Conservation (phyloP, 1,140 invertebrate genomes). For the Heliconius nattereri region DNA sequence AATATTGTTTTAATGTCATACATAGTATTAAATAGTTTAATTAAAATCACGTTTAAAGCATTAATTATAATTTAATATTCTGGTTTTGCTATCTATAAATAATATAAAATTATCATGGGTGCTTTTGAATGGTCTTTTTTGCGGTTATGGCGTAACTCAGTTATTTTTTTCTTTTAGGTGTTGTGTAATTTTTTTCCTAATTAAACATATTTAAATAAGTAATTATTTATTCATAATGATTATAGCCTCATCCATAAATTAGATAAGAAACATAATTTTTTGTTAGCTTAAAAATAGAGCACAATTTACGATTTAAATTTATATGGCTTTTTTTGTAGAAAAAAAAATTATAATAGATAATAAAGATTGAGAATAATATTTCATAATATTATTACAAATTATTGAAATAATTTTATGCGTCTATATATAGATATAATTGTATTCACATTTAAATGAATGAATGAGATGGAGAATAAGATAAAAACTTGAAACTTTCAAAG, state of each 20-base stretch:
- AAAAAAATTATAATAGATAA: background rate
- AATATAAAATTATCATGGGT: background rate
- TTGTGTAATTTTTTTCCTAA: conserved; percentile 9
- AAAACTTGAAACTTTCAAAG: too few species aligned
- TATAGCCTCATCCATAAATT: background rate
- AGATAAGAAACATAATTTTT: conserved; percentile 3
- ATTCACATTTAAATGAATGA: too few species aligned
- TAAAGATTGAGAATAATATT: background rate
- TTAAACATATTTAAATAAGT: conserved; percentile 6
- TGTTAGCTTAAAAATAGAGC: background rate
- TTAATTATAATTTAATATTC: background rate
- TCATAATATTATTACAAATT: too few species aligned
- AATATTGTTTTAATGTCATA: conserved; percentile 39
- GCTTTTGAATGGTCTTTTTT: background rate
- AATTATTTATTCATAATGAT: conserved; percentile 13
- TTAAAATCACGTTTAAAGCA: background rate
- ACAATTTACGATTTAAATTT: background rate
- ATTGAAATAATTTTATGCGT: background rate
- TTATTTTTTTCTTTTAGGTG: background rate
- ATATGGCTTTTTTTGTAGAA: background rate
- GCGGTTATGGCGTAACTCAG: background rate
- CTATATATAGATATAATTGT: too few species aligned
- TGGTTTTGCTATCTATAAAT: background rate
- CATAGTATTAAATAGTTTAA: conserved; percentile 33
- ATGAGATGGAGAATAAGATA: too few species aligned